Base-by-base conservation (phyloP, 2,888 invertebrate species). In the Tiliacea citrago region DNA sequence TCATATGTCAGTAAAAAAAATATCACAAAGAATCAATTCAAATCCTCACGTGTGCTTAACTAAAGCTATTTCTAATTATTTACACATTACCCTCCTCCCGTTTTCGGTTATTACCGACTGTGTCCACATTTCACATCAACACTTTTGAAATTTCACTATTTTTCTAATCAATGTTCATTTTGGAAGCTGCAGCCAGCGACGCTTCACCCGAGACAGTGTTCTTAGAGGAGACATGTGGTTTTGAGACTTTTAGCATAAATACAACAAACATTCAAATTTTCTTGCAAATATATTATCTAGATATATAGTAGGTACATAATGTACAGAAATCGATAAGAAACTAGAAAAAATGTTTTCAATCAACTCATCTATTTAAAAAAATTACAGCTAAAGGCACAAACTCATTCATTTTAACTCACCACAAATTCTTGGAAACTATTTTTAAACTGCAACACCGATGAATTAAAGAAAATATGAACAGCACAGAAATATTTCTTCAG, bases 131-230 rank as follows among this genome's bases (percentile, higher is more conserved):
- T 89, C 88, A 90, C 90, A 69, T 79, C 39, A 88, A 91, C 91
- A 92, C 91, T 90, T 89, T 85, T 45, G 78, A 88, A 90, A 90
- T 89, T 90, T 91, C 93, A 94, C 95, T 93, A 91, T 89, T 84
- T 89, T 89, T 90, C 90, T 89, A 90, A 83, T 82, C 75, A 88
- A 86, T 87, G 91, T 92, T 89, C 88, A 84, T 88, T 87, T 88
- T 85, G 76, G 90, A 79, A 81, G 86, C 88, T 89, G 88, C 84
- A 81, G 86, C 89, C 93, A 93, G 94, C 95, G 89, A 86, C 91
- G 94, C 95, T 94, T 94, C 93, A 96, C 93, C 95, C 90, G 90
- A 94, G 95, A 95, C 96, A 95, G 94, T 95, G 94, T 95, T 95
- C 95, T 93, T 91, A 91, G 88, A 92, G 91, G 92, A 94, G 90